Evolutionary conservation across 2,888 invertebrate species (phyloP), one percentile per base, ranked within the genome.

Genomic region (Xanthorhoe designata): DNA sequence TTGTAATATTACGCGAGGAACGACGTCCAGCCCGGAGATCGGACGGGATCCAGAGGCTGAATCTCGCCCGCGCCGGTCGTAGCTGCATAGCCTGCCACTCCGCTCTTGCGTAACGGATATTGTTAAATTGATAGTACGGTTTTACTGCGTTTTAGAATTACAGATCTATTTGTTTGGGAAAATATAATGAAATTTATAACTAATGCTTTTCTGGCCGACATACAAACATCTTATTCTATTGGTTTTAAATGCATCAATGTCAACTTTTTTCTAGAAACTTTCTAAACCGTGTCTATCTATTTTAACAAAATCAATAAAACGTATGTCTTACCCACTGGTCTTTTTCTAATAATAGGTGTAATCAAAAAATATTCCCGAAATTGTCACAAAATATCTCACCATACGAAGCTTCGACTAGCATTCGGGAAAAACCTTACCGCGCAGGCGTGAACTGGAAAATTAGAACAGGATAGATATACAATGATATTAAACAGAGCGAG

Each of bases 41-140:
- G 79, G 82, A 71, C 86, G 84, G 85, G 87, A 78, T 86, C 81
- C 89, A 83, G 91, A 87, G 88, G 89, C 91, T 88, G 91, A 87
- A 81, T 91, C 89, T 78, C 79, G 82, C 80, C 78, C 81, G 83
- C 73, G 79, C 69, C 81, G 80, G 82, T 91, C 82, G 92, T 88
- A 91, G 91, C 90, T 88, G 75, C 91, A 77, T 90, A 90, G 69
- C 76, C 81, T 84, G 84, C 81, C 73, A 79, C 84, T 85, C 86
- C 87, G 88, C 91, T 89, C 91, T 92, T 92, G 92, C 92, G 92
- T 92, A 92, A 92, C 91, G 87, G 75, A 78, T 75, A 88, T 86
- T 86, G 84, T 86, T 83, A 66, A 69, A 70, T 71, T 71, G 65
- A 67, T 65, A 76, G 6, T 80, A 82, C 83, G 75, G 79, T 61